Conservation (phyloP, 2,797 vertebrate species). For the Anabas testudineus region DNA sequence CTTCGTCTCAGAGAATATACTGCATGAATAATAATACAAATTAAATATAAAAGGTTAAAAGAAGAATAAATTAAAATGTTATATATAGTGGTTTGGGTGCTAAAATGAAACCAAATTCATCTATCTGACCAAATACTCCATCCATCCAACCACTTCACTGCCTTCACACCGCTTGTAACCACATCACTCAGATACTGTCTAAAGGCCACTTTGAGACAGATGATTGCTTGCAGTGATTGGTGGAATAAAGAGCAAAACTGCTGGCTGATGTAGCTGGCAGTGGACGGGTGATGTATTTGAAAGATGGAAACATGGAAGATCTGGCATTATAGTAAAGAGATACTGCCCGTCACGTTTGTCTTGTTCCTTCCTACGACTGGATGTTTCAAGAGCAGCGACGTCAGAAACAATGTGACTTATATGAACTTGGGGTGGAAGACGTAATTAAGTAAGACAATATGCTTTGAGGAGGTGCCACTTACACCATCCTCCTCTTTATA, state of each 20-base stretch:
- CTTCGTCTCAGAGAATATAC: conserved; percentile 7
- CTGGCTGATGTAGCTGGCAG: conserved; percentile 15
- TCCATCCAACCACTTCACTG: not conserved
- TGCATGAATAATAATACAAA: conserved; percentile 34
- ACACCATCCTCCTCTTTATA: too few species aligned
- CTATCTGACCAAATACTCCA: not conserved
- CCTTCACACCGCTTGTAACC: conserved; percentile 18
- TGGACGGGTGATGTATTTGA: conserved; percentile 15
- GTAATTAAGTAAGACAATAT: too few species aligned
- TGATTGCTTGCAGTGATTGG: conserved; percentile 44
- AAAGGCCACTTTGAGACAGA: conserved; percentile 41
- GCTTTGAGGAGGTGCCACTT: too few species aligned
- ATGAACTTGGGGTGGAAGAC: not conserved
- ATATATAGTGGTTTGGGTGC: conserved; percentile 3
- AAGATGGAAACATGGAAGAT: conserved; percentile 1
- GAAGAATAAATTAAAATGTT: not conserved
- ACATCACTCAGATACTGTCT: conserved; percentile 30
- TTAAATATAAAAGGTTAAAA: conserved; percentile 1
- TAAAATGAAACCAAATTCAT: not conserved
- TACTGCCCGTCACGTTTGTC: not conserved
- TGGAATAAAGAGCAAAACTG: conserved; percentile 12
- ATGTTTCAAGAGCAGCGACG: not conserved
- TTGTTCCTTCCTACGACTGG: not conserved
- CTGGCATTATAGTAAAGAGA: not conserved
- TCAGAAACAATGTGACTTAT: not conserved